Percentiles rank a stretch among this genome's conserved stretches.
These are phyloP conservation scores for Ophion ventricosus DNA, from an alignment of 2,888 invertebrate genomes.

Conservation along the genomic window DNA sequence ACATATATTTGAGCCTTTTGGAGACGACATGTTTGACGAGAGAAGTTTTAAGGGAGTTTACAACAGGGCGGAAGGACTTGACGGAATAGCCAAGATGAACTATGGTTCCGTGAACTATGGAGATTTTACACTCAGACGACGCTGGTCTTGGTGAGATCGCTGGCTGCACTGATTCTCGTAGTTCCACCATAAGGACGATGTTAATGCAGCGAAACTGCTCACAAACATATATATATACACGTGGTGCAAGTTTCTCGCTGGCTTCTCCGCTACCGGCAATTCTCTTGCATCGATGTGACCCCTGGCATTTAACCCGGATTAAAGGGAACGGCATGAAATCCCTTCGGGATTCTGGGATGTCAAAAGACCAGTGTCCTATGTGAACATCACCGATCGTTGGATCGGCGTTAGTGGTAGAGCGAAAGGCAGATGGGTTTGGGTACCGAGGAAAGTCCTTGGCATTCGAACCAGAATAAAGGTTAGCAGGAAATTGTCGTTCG, in stretches of 20 bases:
- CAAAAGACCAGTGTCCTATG: conserved; percentile 33
- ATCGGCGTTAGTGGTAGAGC: conserved; percentile 16
- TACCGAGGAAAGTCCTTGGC: conserved; percentile 34
- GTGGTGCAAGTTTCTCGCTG: conserved; percentile 24
- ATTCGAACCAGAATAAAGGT: conserved; percentile 19
- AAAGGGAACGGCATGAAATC: conserved; percentile 59
- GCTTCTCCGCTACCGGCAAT: conserved; percentile 23
- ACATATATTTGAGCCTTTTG: conserved; percentile 30
- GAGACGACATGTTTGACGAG: conserved; percentile 4
- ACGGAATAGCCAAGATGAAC: conserved; percentile 41
- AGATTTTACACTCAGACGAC: conserved; percentile 27
- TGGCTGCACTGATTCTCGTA: conserved; percentile 18
- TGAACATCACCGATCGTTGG: conserved; percentile 30
- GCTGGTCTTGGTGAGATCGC: conserved; percentile 35
- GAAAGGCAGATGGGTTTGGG: neutral
- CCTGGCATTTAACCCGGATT: conserved; percentile 63
- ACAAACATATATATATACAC: conserved; percentile 14
- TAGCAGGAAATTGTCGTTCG: neutral
- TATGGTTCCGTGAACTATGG: conserved; percentile 43
- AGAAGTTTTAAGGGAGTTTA: conserved; percentile 33
- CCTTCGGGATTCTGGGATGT: conserved; percentile 52
- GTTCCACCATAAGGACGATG: neutral
- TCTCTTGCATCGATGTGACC: conserved; percentile 42
- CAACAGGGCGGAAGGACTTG: conserved; percentile 21
- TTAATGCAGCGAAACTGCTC: neutral